Evolutionary conservation across 1,140 invertebrate species (phyloP).

Genomic region (Galendromus occidentalis): DNA sequence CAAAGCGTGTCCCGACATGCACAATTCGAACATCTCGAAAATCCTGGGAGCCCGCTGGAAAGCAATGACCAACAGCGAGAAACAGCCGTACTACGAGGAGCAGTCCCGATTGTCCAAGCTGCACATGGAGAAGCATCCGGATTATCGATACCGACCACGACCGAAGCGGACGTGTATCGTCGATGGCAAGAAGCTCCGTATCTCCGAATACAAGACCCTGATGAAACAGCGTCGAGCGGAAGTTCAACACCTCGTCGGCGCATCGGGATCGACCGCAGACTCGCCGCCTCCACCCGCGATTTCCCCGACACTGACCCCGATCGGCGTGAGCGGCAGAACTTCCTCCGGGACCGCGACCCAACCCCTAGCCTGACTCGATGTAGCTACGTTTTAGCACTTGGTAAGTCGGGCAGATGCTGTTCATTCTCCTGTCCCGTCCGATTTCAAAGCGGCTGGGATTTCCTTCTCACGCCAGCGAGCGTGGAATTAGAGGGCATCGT

Average conservation of each 20-base stretch:
- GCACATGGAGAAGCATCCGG: conserved; percentile 41
- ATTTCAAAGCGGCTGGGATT: no score
- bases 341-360: no score
- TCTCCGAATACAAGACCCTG: conserved; percentile 24
- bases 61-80: conserved; percentile 37
- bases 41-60: conserved; percentile 53
- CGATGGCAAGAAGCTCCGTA: conserved; percentile 37
- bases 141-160: conserved; percentile 34
- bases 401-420: no score
- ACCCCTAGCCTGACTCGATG: no score
- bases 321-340: no score
- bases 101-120: conserved; percentile 38
- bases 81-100: conserved; percentile 40
- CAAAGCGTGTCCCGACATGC: conserved; percentile 98
- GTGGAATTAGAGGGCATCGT: no score
- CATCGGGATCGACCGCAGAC: no score
- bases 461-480: no score
- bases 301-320: no score
- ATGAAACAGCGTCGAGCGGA: conserved; percentile 21
- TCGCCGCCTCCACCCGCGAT: no score
- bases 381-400: no score
- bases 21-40: conserved; percentile 99
- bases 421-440: no score
- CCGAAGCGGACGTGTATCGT: conserved; percentile 40
- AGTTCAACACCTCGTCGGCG: conserved; percentile 11